Evolutionary conservation across 2,113 vertebrate species (phyloP).

Genomic region (Hippoglossus stenolepis): DNA sequence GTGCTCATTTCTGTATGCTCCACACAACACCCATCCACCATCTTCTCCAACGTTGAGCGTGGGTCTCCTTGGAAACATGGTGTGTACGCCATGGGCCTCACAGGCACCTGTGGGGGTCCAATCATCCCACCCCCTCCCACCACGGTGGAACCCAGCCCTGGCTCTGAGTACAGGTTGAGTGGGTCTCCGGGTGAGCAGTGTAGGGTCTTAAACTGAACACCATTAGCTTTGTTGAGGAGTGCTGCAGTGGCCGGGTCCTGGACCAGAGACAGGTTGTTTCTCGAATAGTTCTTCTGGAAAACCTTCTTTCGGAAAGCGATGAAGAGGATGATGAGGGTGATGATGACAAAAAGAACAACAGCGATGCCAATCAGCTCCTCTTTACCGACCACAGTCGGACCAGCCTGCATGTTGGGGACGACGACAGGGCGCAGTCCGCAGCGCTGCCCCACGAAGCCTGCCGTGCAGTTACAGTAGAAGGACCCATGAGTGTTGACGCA

Average conservation of each 20-base stretch:
- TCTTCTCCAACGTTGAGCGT: conserved; percentile 90
- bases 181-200: conserved; percentile 87
- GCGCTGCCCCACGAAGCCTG: conserved; percentile 91
- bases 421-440: conserved; percentile 92
- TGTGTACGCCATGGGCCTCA: conserved; percentile 96
- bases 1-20: conserved; percentile 98
- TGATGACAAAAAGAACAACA: conserved; percentile 91
- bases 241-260: conserved; percentile 95
- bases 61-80: conserved; percentile 95
- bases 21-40: conserved; percentile 85
- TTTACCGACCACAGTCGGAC: conserved; percentile 92
- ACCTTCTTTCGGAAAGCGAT: conserved; percentile 95
- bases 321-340: conserved; percentile 90
- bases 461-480: conserved; percentile 95
- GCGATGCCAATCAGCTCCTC: conserved; percentile 97
- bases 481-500: conserved; percentile 95
- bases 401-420: conserved; percentile 96
- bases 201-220: conserved; percentile 90
- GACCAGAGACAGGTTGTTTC: conserved; percentile 93
- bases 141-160: conserved; percentile 68
- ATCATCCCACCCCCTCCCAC: conserved; percentile 51
- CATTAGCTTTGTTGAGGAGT: conserved; percentile 94
- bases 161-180: conserved; percentile 90
- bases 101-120: conserved; percentile 92
- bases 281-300: conserved; percentile 94